phyloP scores from a whole-genome alignment of 2,888 invertebrate genomes.

The Tetheella fluctuosa region DNA sequence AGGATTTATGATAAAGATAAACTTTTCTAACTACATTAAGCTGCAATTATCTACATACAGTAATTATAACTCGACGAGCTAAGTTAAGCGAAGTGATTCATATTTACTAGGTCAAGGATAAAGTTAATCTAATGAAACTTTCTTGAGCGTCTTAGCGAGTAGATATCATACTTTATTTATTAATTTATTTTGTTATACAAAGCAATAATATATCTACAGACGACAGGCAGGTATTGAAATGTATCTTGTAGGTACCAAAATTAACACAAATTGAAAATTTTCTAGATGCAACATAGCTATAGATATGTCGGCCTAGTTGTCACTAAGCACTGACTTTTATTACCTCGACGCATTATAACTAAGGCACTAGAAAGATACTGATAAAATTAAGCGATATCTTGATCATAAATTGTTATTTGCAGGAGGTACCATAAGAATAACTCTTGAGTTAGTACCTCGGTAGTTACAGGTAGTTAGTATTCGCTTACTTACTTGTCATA shows the following conservation, averaged over 20 bases:
- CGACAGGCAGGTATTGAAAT: not conserved
- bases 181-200: not conserved
- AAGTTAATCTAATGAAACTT: not conserved
- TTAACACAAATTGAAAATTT: too few species aligned
- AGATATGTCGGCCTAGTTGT: too few species aligned
- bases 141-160: not conserved
- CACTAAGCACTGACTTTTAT: too few species aligned
- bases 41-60: not conserved
- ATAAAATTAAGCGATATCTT: too few species aligned
- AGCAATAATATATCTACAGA: not conserved
- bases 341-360: too few species aligned
- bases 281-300: too few species aligned
- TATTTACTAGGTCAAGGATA: constrained; percentile 8
- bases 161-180: not conserved
- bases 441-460: not conserved
- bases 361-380: too few species aligned
- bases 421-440: too few species aligned
- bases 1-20: too few species aligned
- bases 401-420: too few species aligned
- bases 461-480: not conserved
- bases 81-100: not conserved
- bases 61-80: not conserved
- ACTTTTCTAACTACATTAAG: too few species aligned
- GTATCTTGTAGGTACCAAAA: not conserved
- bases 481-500: constrained; percentile 71